These are phyloP conservation scores for Holothuria scabra DNA, from an alignment of 53 echinoderm and acorn worm species.

Conservation along the genomic window DNA sequence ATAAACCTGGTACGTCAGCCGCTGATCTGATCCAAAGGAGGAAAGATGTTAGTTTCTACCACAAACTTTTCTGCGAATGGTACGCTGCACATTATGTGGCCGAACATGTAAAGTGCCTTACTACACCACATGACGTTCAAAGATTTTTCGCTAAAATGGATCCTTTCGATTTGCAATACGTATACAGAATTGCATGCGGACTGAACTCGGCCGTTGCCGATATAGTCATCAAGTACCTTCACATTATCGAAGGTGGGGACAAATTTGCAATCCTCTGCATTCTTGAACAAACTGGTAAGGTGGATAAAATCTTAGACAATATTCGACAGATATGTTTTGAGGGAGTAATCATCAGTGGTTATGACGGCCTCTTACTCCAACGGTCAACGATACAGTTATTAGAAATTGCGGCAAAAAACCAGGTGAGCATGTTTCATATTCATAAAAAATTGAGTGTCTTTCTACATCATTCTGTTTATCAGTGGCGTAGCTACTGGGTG, in stretches of 20 bases:
- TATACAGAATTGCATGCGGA: conserved; percentile 2
- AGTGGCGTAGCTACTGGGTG: no score
- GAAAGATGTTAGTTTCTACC: neutral
- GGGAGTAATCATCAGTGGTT: neutral
- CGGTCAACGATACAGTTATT: neutral
- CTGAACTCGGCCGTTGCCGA: neutral
- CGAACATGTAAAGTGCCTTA: no score
- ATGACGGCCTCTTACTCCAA: conserved; percentile 1
- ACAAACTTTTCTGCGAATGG: conserved; percentile 31
- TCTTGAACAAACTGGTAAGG: conserved; percentile 9
- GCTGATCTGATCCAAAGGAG: neutral
- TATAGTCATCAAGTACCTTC: neutral
- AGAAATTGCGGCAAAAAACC: neutral
- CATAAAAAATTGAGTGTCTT: no score
- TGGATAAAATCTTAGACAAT: neutral
- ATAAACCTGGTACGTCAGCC: no score
- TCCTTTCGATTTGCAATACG: conserved; percentile 10
- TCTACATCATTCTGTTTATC: no score
- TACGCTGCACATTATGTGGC: conserved; percentile 20
- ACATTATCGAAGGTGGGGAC: neutral
- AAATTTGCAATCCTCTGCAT: conserved; percentile 9
- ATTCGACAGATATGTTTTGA: neutral
- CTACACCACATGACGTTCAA: no score
- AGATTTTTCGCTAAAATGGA: neutral
- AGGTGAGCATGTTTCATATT: no score